Conservation (phyloP, 2,888 invertebrate genomes). For the Laspeyria flexula region DNA sequence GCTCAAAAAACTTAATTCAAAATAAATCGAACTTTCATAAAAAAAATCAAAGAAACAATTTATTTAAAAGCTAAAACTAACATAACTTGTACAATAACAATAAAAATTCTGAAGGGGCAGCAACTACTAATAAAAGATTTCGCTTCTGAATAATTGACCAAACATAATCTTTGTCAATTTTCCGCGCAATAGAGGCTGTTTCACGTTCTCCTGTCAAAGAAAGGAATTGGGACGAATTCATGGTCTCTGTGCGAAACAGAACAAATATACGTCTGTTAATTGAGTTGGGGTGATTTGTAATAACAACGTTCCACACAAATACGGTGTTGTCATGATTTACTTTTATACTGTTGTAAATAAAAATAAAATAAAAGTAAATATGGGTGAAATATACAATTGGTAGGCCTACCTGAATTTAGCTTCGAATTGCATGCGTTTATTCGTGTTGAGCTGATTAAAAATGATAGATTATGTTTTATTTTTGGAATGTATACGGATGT, state of each 20-base stretch:
- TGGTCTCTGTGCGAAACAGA: slow-evolving; percentile 18
- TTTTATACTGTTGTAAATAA: slow-evolving; percentile 5
- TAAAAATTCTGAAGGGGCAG: not conserved
- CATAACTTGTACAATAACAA: too few species aligned
- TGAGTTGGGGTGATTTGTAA: slow-evolving; percentile 18
- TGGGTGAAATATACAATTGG: too few species aligned
- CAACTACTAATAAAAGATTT: not conserved
- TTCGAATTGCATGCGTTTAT: too few species aligned
- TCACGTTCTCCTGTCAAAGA: slow-evolving; percentile 35
- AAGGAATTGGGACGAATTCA: slow-evolving; percentile 50
- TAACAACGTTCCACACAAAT: not conserved
- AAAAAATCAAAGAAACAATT: too few species aligned
- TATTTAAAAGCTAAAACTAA: too few species aligned
- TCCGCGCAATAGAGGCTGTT: slow-evolving; percentile 17
- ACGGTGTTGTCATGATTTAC: not conserved
- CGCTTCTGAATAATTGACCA: not conserved
- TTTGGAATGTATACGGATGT: too few species aligned
- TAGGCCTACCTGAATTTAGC: too few species aligned
- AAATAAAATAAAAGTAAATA: not conserved
- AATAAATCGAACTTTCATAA: too few species aligned
- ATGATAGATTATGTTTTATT: too few species aligned
- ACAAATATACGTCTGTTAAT: slow-evolving; percentile 32
- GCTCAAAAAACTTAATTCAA: too few species aligned
- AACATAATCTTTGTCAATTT: slow-evolving; percentile 16
- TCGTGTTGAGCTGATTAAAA: too few species aligned